These are phyloP conservation scores for Microcebus tavaratra DNA, from an alignment of 2,113 vertebrate species.

Conservation along the genomic window DNA sequence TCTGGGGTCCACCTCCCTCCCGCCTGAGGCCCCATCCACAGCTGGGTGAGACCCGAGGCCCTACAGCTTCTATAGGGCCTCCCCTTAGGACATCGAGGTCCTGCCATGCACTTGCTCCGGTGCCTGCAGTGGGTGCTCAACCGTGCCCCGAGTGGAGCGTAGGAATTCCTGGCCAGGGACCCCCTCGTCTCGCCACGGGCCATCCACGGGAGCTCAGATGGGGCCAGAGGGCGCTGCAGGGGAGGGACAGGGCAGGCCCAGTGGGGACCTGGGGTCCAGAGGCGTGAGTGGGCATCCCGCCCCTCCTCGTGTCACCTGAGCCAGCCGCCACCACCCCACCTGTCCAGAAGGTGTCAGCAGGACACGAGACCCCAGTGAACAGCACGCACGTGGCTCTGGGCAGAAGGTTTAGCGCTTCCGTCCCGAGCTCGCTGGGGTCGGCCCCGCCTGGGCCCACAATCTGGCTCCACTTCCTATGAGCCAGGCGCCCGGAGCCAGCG, in stretches of 20 bases:
- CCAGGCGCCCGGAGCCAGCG: accelerated
- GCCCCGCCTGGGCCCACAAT: background rate
- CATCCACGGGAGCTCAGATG: too few relatives aligned
- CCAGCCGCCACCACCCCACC: background rate
- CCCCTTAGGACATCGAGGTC: background rate
- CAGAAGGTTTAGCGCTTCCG: accelerated
- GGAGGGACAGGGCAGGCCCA: accelerated
- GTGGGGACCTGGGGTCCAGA: background rate
- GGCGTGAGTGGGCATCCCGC: background rate
- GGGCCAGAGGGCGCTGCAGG: background rate
- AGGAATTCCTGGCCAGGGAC: background rate
- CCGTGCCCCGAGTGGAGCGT: accelerated
- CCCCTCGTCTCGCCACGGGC: accelerated
- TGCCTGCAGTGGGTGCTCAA: accelerated
- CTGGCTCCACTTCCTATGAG: background rate
- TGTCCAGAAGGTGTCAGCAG: background rate
- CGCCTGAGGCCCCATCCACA: background rate
- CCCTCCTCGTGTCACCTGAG: background rate
- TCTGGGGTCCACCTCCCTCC: background rate
- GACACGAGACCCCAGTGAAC: accelerated
- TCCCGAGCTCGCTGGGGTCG: background rate
- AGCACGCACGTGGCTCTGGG: accelerated
- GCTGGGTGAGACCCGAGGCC: accelerated
- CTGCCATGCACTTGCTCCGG: accelerated
- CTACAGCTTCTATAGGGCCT: accelerated